phyloP scores from a whole-genome alignment of 2,113 vertebrate genomes.

The Heterotis niloticus region DNA sequence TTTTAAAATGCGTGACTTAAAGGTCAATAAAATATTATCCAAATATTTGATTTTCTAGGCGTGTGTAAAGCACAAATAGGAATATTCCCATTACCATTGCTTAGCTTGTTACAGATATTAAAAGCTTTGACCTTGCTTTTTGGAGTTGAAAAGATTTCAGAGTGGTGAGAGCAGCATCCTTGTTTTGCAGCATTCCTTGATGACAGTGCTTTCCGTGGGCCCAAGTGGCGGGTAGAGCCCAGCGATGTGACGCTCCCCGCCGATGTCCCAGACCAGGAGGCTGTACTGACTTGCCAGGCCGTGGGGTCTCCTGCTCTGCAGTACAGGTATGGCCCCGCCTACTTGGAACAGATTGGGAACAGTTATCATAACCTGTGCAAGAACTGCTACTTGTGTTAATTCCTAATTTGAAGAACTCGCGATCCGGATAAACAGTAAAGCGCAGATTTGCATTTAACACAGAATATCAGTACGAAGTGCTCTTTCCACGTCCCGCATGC shows the following conservation, averaged over 20 bases:
- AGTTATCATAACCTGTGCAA: neutral
- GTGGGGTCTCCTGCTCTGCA: neutral
- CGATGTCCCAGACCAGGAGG: constrained; percentile 9
- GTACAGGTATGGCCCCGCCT: neutral
- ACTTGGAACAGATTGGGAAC: neutral
- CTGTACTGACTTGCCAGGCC: neutral
- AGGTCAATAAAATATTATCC: too few relatives aligned
- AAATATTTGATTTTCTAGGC: neutral
- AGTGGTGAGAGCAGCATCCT: neutral
- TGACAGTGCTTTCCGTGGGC: constrained; percentile 5
- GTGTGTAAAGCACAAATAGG: neutral
- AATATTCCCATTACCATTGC: neutral
- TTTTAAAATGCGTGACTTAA: too few relatives aligned
- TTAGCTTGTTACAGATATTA: too few relatives aligned
- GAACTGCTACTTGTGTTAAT: neutral
- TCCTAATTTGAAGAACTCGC: too few relatives aligned
- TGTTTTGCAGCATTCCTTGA: constrained; percentile 2
- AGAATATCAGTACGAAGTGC: neutral
- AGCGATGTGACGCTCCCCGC: constrained; percentile 14
- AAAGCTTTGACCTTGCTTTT: too few relatives aligned
- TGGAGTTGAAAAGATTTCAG: neutral
- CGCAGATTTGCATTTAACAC: too few relatives aligned
- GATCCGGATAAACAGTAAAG: too few relatives aligned
- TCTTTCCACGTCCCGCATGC: neutral
- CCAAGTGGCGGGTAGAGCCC: constrained; percentile 12